phyloP scores from a whole-genome alignment of 2,888 invertebrate species.

The Hypomecis punctinalis region DNA sequence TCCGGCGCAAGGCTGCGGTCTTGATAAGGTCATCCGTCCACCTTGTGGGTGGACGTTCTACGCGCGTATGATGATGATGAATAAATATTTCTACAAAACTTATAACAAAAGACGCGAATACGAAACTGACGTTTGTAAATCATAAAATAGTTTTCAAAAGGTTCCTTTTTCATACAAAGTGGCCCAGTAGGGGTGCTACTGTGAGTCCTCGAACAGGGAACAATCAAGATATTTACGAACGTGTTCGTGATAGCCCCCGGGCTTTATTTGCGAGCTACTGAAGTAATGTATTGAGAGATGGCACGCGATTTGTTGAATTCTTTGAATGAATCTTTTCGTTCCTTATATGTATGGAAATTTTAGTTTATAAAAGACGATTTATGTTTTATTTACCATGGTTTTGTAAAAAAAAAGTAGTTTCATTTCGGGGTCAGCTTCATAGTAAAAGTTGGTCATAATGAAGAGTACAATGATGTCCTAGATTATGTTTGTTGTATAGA shows the following conservation, averaged over 20 bases:
- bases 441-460: no score
- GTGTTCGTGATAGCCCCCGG: constrained; percentile 28
- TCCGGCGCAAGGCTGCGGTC: no score
- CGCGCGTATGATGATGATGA: not conserved
- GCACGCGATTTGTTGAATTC: constrained; percentile 18
- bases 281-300: constrained; percentile 11
- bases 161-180: not conserved
- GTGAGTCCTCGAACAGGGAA: constrained; percentile 12
- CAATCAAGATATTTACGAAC: constrained; percentile 28
- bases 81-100: not conserved
- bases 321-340: not conserved
- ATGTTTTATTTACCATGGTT: no score
- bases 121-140: constrained; percentile 2
- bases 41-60: no score
- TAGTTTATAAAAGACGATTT: no score
- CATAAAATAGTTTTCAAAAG: constrained; percentile 6
- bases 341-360: no score
- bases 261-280: constrained; percentile 18
- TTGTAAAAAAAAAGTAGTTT: no score
- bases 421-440: no score
- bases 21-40: no score
- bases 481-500: no score
- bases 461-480: no score
- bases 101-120: not conserved
- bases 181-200: constrained; percentile 27